Conservation (phyloP, 2,888 invertebrate species). For the Eupithecia pulchellata region DNA sequence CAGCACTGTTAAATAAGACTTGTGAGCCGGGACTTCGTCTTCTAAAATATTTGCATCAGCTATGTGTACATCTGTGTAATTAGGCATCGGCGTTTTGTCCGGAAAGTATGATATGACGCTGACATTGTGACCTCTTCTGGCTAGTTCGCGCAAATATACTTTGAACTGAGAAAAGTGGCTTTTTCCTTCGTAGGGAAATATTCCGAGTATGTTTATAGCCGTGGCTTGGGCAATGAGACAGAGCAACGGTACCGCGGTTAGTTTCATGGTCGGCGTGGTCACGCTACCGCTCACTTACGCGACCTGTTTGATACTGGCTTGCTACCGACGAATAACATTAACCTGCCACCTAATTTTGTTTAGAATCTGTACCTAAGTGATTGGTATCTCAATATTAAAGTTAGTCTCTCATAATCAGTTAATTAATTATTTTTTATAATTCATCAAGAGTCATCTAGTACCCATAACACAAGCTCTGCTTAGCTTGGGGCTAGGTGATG, state of each 20-base stretch:
- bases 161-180: slow-evolving; percentile 89
- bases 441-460: too few species aligned
- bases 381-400: too few species aligned
- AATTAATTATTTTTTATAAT: too few species aligned
- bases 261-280: slow-evolving; percentile 50
- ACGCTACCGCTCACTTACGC: background rate
- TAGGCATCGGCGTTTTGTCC: slow-evolving; percentile 70
- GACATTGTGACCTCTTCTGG: slow-evolving; percentile 87
- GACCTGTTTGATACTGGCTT: slow-evolving; percentile 4
- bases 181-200: slow-evolving; percentile 88
- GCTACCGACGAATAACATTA: too few species aligned
- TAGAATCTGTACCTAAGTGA: too few species aligned
- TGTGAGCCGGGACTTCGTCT: slow-evolving; percentile 55
- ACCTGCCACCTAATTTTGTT: too few species aligned
- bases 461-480: too few species aligned
- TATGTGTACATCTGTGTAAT: slow-evolving; percentile 85
- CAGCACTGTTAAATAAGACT: slow-evolving; percentile 57
- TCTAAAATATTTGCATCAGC: slow-evolving; percentile 50
- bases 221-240: slow-evolving; percentile 45
- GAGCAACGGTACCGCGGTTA: slow-evolving; percentile 49
- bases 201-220: slow-evolving; percentile 83
- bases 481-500: too few species aligned
- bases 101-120: slow-evolving; percentile 89
- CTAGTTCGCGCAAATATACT: slow-evolving; percentile 85
- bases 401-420: too few species aligned